These are phyloP conservation scores for Ochropleura leucogaster DNA, from an alignment of 2,888 invertebrate species.

Conservation along the genomic window DNA sequence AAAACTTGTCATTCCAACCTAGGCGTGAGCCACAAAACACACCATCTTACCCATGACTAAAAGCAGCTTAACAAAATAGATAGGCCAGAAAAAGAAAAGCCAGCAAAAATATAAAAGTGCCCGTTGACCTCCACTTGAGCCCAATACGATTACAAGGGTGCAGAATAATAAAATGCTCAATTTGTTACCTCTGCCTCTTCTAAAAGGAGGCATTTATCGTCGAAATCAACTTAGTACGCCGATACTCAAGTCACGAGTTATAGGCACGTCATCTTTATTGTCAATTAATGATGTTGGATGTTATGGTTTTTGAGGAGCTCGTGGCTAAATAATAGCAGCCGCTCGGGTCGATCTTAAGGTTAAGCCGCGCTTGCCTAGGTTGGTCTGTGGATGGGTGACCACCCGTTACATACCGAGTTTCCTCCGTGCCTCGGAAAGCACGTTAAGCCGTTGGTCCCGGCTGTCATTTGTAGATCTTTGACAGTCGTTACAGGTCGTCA, in stretches of 20 bases:
- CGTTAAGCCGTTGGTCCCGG: too few species aligned
- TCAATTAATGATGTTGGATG: slow-evolving; percentile 9
- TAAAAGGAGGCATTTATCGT: slow-evolving; percentile 78
- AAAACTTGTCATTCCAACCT: neutral
- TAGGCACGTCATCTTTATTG: slow-evolving; percentile 55
- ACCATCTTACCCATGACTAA: slow-evolving; percentile 24
- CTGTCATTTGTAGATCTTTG: too few species aligned
- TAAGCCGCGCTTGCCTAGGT: too few species aligned
- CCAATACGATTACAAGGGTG: slow-evolving; percentile 83
- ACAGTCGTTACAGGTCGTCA: too few species aligned
- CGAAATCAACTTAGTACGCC: slow-evolving; percentile 73
- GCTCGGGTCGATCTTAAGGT: too few species aligned
- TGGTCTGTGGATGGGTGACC: too few species aligned
- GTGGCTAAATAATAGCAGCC: too few species aligned
- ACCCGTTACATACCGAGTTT: too few species aligned
- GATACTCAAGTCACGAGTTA: slow-evolving; percentile 62
- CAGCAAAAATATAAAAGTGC: slow-evolving; percentile 65
- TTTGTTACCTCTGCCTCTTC: slow-evolving; percentile 81
- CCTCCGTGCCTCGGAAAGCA: too few species aligned
- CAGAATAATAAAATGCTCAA: slow-evolving; percentile 85
- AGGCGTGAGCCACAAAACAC: slow-evolving; percentile 15
- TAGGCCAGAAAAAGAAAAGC: slow-evolving; percentile 28
- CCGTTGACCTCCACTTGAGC: slow-evolving; percentile 70
- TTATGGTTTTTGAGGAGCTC: too few species aligned
- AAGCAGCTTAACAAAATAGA: slow-evolving; percentile 46